These are phyloP conservation scores for Anoplius nigerrimus DNA, from an alignment of 2,888 invertebrate genomes.

Conservation along the genomic window DNA sequence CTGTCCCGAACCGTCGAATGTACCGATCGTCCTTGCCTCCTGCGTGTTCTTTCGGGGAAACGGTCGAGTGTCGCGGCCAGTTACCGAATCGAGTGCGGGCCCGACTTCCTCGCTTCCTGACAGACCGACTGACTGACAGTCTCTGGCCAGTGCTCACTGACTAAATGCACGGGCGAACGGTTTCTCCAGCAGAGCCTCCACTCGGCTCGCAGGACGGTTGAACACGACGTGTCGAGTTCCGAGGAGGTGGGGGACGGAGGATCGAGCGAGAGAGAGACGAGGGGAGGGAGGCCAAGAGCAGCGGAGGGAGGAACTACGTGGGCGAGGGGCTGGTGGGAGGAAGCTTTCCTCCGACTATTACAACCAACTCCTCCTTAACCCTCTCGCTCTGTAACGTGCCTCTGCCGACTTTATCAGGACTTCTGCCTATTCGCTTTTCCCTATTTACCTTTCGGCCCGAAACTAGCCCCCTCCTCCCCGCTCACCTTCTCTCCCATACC, in stretches of 20 bases:
- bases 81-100: no score
- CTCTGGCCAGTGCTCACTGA: constrained; percentile 3
- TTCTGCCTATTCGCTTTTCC: background rate
- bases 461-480: no score
- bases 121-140: constrained; percentile 53
- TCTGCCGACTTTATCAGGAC: background rate
- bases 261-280: background rate
- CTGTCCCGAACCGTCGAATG: no score
- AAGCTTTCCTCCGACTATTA: constrained; percentile 23
- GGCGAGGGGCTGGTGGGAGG: background rate
- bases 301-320: constrained; percentile 6
- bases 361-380: constrained; percentile 7
- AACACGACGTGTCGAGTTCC: constrained; percentile 48
- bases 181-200: constrained; percentile 61
- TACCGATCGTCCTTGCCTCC: no score
- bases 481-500: no score
- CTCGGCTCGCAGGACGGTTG: constrained; percentile 34
- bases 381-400: background rate
- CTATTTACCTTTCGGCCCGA: no score
- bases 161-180: constrained; percentile 49
- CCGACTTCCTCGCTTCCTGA: constrained; percentile 25
- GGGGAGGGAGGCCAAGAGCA: constrained; percentile 4
- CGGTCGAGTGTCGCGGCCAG: no score
- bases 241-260: constrained; percentile 13
- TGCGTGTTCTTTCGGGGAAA: no score